A percentile compares a stretch with the other conserved stretches of the same genome.
Evolutionary conservation across 2,113 vertebrate species (phyloP).

Genomic region (Gnathonemus echidnorhynchus): DNA sequence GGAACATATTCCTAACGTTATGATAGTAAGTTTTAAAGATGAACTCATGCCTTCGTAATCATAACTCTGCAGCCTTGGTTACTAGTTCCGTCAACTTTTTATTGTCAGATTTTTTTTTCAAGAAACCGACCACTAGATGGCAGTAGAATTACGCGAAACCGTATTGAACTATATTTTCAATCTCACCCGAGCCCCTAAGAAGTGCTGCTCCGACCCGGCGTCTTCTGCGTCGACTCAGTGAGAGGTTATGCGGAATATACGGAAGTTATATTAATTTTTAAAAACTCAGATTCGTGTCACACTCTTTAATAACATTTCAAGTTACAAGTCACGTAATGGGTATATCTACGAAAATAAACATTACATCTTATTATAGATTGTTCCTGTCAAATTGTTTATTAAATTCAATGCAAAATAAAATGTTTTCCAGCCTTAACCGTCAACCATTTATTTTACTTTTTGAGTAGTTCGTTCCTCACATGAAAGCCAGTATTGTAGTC

Average conservation of each 20-base stretch:
- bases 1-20: background rate
- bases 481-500: background rate
- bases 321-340: background rate
- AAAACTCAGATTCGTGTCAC: conserved; percentile 43
- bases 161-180: background rate
- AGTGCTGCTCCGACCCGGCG: background rate
- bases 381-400: background rate
- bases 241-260: conserved; percentile 43
- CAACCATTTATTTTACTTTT: background rate
- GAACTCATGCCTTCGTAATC: background rate
- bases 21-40: background rate
- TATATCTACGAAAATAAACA: background rate
- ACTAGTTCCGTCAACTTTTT: background rate
- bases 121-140: conserved; percentile 52
- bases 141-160: conserved; percentile 41
- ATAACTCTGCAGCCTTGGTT: background rate
- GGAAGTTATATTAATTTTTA: conserved; percentile 50
- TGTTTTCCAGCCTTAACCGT: background rate
- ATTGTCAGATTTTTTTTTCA: background rate
- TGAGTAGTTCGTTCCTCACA: background rate
- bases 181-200: background rate
- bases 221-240: conserved; percentile 25
- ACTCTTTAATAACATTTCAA: conserved; percentile 43
- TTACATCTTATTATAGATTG: background rate
- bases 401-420: background rate